These are phyloP conservation scores for Tenthredo livida DNA, from an alignment of 2,888 invertebrate genomes.

Conservation along the genomic window DNA sequence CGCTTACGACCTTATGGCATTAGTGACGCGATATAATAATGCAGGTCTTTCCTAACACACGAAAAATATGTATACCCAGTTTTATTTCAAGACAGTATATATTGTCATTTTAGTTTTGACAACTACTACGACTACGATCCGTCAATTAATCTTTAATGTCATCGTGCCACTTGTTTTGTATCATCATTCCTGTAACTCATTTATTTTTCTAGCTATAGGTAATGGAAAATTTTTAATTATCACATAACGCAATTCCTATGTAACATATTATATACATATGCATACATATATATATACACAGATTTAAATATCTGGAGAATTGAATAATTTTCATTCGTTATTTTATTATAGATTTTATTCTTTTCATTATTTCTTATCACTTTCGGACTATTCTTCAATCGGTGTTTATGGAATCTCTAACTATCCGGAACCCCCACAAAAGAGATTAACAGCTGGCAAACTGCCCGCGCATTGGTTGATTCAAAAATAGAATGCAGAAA, in stretches of 20 bases:
- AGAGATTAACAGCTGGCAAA: too few species aligned
- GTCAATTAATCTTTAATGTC: too few species aligned
- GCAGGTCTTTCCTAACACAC: constrained; percentile 41
- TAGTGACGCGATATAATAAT: too few species aligned
- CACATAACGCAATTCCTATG: background rate
- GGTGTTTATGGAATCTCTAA: background rate
- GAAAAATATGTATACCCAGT: background rate
- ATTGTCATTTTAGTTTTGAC: too few species aligned
- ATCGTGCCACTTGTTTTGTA: background rate
- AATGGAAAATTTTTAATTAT: background rate
- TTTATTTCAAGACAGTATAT: background rate
- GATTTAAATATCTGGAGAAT: background rate
- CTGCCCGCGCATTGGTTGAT: too few species aligned
- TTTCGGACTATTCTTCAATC: background rate
- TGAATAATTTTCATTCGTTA: background rate
- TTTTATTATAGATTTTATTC: background rate
- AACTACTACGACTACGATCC: too few species aligned
- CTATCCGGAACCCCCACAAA: constrained; percentile 24
- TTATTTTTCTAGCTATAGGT: background rate
- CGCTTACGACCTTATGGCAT: too few species aligned
- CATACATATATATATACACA: background rate
- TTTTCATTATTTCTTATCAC: background rate
- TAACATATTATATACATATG: too few species aligned
- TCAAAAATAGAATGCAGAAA: too few species aligned
- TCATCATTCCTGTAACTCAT: background rate